Evolutionary conservation across 2,888 invertebrate species (phyloP).

Genomic region (Hetaerina titia): DNA sequence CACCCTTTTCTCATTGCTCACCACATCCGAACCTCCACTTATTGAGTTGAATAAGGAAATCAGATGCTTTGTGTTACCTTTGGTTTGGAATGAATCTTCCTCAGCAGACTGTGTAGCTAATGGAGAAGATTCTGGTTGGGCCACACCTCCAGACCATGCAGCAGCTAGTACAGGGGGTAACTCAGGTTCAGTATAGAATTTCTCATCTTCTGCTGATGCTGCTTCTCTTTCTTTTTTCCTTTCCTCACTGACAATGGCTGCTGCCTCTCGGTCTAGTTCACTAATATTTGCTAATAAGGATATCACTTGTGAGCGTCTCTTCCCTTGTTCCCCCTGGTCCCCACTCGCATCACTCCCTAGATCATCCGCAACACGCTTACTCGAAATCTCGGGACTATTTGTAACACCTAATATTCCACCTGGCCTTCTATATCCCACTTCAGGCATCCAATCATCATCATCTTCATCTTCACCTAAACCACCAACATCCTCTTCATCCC

Average conservation of each 20-base stretch:
- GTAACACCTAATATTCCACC: conserved; percentile 69
- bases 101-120: not conserved
- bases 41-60: conserved; percentile 83
- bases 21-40: conserved; percentile 80
- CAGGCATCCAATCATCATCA: conserved; percentile 76
- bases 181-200: conserved; percentile 74
- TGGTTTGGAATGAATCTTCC: not conserved
- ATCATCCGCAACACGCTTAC: conserved; percentile 68
- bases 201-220: conserved; percentile 73
- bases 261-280: conserved; percentile 88
- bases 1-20: conserved; percentile 72
- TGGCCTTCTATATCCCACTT: conserved; percentile 79
- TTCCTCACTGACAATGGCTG: conserved; percentile 84
- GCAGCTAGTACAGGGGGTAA: conserved; percentile 45
- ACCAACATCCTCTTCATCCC: conserved; percentile 69
- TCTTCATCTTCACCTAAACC: conserved; percentile 63
- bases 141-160: conserved; percentile 57
- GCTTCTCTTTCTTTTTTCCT: conserved; percentile 74
- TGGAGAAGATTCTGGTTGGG: not conserved
- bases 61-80: conserved; percentile 73
- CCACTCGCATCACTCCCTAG: conserved; percentile 17
- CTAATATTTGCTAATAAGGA: conserved; percentile 86
- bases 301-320: conserved; percentile 80
- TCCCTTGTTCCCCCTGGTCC: conserved; percentile 76
- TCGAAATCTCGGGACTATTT: conserved; percentile 49